phyloP scores from a whole-genome alignment of 2,113 vertebrate genomes.

The Leptodactylus fuscus region DNA sequence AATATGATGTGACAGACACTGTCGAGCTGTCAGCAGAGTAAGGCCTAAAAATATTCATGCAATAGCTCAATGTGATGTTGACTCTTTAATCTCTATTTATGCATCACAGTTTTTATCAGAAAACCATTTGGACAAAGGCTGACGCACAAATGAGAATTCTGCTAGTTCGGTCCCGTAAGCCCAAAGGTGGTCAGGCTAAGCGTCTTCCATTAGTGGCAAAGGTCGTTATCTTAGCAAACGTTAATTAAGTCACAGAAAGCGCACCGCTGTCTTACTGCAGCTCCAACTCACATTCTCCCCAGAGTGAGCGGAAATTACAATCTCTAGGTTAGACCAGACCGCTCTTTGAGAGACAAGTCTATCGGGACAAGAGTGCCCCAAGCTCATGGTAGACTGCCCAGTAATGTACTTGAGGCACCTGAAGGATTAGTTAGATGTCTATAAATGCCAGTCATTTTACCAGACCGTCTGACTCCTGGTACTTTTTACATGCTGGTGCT shows the following conservation, averaged over 20 bases:
- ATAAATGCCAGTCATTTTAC: conserved; percentile 33
- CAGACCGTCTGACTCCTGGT: no score
- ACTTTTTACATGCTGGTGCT: no score
- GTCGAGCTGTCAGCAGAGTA: neutral
- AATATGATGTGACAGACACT: neutral
- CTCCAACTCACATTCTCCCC: conserved; percentile 4
- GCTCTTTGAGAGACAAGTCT: conserved; percentile 20
- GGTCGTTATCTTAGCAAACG: conserved; percentile 46
- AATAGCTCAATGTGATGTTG: neutral
- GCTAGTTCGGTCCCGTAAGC: neutral
- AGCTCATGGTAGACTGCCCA: neutral
- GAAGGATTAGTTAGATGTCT: conserved; percentile 1
- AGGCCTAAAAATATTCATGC: neutral
- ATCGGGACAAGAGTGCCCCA: neutral
- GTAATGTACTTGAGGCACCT: neutral
- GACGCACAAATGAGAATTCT: conserved; percentile 12
- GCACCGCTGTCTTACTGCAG: conserved; percentile 7
- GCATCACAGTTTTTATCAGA: neutral
- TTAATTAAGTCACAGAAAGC: conserved; percentile 46
- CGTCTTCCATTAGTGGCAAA: conserved; percentile 34
- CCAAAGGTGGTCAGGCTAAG: conserved; percentile 19
- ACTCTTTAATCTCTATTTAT: neutral
- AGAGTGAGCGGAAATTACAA: conserved; percentile 37
- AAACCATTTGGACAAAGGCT: neutral
- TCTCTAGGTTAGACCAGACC: conserved; percentile 25